These are phyloP conservation scores for Yponomeuta evonymella DNA, from an alignment of 2,888 invertebrate species.

Conservation along the genomic window DNA sequence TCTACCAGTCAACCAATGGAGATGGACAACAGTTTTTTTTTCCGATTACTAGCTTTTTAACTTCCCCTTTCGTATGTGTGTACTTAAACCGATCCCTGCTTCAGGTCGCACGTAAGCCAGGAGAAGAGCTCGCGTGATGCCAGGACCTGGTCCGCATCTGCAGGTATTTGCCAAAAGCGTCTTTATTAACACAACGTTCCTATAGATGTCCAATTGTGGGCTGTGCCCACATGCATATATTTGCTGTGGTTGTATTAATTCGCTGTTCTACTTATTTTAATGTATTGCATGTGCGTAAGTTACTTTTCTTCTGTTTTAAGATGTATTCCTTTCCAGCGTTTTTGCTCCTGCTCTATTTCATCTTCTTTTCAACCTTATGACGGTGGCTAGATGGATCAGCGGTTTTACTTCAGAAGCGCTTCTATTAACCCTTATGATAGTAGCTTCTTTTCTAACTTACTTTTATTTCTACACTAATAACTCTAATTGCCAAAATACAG, in stretches of 20 bases:
- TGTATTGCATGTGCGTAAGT: no score
- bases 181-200: constrained; percentile 16
- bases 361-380: no score
- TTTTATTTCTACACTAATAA: no score
- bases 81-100: constrained; percentile 29
- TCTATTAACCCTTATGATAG: no score
- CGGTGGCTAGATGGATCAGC: no score
- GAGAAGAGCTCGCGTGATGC: constrained; percentile 62
- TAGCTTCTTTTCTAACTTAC: no score
- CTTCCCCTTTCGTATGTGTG: constrained; percentile 18
- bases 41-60: not conserved
- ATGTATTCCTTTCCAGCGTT: no score
- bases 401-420: no score
- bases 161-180: constrained; percentile 39
- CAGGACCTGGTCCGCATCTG: constrained; percentile 55
- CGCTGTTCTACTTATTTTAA: not conserved
- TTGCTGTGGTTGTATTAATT: not conserved
- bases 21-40: not conserved
- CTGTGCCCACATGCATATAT: not conserved
- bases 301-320: no score
- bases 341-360: no score
- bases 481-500: no score
- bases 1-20: not conserved
- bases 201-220: not conserved
- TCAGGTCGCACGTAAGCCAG: constrained; percentile 69